Conservation (phyloP, 2,113 vertebrate species). For the Entelurus aequoreus region DNA sequence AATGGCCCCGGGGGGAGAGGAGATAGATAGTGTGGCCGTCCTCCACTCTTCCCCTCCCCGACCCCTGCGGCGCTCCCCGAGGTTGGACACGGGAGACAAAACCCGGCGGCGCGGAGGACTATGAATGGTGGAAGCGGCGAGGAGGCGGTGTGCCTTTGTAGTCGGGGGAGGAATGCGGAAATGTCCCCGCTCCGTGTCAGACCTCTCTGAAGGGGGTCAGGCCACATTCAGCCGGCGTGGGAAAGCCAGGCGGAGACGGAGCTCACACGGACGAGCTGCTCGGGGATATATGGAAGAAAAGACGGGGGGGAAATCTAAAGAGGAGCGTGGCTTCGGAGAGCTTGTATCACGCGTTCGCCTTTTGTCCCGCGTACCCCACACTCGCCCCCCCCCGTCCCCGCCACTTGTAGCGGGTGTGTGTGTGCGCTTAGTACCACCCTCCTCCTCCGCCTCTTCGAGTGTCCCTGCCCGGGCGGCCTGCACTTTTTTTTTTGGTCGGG, state of each 20-base stretch:
- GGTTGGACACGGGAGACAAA: slow-evolving; percentile 77
- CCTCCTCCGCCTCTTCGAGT: slow-evolving; percentile 32
- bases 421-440: slow-evolving; percentile 41
- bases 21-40: slow-evolving; percentile 61
- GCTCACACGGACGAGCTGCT: slow-evolving; percentile 62
- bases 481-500: slow-evolving; percentile 42
- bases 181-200: slow-evolving; percentile 97
- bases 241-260: slow-evolving; percentile 79
- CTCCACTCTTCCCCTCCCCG: slow-evolving; percentile 46
- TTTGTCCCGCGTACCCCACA: slow-evolving; percentile 56
- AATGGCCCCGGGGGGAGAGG: slow-evolving; percentile 13
- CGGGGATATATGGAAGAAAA: slow-evolving; percentile 43
- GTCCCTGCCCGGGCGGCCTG: slow-evolving; percentile 42
- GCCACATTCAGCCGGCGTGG: slow-evolving; percentile 98
- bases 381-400: not conserved
- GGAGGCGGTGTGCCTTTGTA: slow-evolving; percentile 93
- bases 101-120: slow-evolving; percentile 71
- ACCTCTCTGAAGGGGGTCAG: slow-evolving; percentile 98
- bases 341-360: slow-evolving; percentile 60
- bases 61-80: slow-evolving; percentile 58
- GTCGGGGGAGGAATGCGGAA: slow-evolving; percentile 97
- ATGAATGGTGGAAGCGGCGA: slow-evolving; percentile 84
- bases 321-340: slow-evolving; percentile 52
- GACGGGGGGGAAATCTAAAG: slow-evolving; percentile 44
- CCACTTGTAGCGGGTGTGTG: slow-evolving; percentile 19